Evolutionary conservation across 2,113 vertebrate genomes (phyloP), one percentile per base, ranked within the genome.

Genomic region (Rissa tridactyla): DNA sequence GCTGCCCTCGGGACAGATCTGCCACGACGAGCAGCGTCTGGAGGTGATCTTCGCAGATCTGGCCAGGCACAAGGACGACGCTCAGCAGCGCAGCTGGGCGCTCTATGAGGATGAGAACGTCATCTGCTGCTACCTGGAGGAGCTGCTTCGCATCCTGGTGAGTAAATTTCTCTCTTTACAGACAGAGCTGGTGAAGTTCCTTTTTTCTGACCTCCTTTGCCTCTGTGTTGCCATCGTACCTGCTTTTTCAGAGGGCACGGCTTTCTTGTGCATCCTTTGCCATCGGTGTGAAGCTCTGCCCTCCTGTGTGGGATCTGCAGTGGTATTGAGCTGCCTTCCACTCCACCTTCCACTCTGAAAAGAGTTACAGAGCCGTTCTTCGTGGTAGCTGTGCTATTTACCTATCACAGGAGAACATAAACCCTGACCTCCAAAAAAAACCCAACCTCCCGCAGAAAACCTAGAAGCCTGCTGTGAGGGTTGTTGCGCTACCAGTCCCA

Each of bases 1-100:
- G 11, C 97, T 99, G 97, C 99, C 99, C 8, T 99, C 98, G 11
- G 99, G 99, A 46, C 99, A 99, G 97, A 98, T 99, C 96, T 99
- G 99, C 97, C 99, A 99, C 0, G 99, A 99, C 1, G 99, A 99
- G 90, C 99, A 99, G 98, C 98, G 99, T 27, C 98, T 99, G 96
- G 99, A 99, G 94, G 99, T 99, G 94, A 99, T 99, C 97, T 99
- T 99, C 10, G 92, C 98, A 8, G 99, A 99, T 97, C 98, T 99
- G 92, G 98, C 99, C 36, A 98, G 98, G 55, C 98, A 99, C 95
- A 98, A 99, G 61, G 99, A 99, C 0, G 99, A 99, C 10, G 98
- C 99, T 11, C 99, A 99, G 98, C 99, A 99, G 98, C 99, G 99
- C 23, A 99, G 99, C 98, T 98, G 98, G 98, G 98, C 98, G 0